A percentile compares a stretch with the other conserved stretches of the same genome.
Evolutionary conservation across 2,797 vertebrate species (phyloP).

Genomic region (Coluber constrictor): DNA sequence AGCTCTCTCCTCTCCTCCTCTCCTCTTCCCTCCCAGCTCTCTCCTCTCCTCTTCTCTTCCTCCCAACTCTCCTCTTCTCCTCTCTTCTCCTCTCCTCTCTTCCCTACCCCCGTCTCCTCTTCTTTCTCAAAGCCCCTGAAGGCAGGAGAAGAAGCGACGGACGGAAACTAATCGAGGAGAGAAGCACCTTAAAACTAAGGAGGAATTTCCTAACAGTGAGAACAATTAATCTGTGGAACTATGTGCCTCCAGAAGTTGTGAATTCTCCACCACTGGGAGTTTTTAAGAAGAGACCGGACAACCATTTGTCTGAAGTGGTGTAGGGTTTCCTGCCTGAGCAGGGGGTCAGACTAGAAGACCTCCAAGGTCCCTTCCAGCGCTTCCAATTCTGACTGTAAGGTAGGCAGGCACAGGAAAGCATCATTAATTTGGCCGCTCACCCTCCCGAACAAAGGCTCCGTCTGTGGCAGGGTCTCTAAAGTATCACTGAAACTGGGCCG

Average conservation of each 20-base stretch:
- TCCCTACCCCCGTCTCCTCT: no score
- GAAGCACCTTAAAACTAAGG: no score
- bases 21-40: no score
- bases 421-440: conserved; percentile 65
- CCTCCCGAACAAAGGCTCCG: conserved; percentile 69
- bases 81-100: no score
- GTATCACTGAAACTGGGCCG: conserved; percentile 75
- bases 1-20: no score
- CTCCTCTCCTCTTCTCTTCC: no score
- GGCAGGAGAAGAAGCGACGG: not conserved
- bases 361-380: not conserved
- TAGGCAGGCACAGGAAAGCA: conserved; percentile 18
- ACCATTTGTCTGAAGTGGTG: not conserved
- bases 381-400: not conserved
- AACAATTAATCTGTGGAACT: not conserved
- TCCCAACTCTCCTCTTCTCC: no score
- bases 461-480: conserved; percentile 78
- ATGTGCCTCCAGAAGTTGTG: not conserved
- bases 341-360: not conserved
- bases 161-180: not conserved
- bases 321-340: not conserved
- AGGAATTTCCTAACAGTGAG: not conserved
- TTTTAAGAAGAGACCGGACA: no score
- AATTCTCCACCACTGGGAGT: not conserved
- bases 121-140: not conserved